A percentile compares a stretch with the other conserved stretches of the same genome.
Conservation (phyloP, 2,113 vertebrate genomes). For the Benitochromis conjunctus region DNA sequence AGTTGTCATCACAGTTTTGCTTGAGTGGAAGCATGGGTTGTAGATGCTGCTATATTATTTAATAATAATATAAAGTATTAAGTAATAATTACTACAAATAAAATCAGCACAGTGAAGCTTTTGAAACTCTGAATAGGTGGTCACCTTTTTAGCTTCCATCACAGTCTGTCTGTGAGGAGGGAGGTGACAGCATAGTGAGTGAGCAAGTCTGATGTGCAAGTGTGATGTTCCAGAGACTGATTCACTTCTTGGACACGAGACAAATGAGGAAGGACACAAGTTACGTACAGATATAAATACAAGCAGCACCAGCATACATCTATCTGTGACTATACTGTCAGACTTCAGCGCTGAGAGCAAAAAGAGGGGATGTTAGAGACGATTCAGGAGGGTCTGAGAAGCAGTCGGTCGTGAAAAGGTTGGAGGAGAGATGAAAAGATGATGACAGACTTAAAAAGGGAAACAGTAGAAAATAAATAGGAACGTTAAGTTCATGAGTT, state of each 20-base stretch:
- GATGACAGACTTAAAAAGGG: neutral
- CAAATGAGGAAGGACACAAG: neutral
- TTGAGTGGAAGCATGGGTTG: neutral
- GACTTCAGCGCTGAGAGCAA: neutral
- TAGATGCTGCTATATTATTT: too few species aligned
- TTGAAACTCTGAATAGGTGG: neutral
- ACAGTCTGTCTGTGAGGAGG: neutral
- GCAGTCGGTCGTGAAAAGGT: neutral
- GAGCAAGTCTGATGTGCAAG: neutral
- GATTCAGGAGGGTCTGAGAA: neutral
- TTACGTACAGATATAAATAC: neutral
- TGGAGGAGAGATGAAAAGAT: neutral
- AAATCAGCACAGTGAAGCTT: neutral
- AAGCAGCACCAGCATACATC: neutral
- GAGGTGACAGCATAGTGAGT: neutral
- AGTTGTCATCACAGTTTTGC: neutral
- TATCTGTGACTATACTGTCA: conserved; percentile 4
- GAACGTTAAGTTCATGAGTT: neutral
- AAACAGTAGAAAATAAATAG: neutral
- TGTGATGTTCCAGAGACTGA: conserved; percentile 31
- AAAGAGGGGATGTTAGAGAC: neutral
- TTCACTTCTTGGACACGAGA: neutral
- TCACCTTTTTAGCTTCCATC: neutral
- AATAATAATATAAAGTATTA: too few species aligned
- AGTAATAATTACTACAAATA: neutral